Evolutionary conservation across 2,888 invertebrate species (phyloP), one percentile per base, ranked within the genome.

Genomic region (Brachyptera risi): DNA sequence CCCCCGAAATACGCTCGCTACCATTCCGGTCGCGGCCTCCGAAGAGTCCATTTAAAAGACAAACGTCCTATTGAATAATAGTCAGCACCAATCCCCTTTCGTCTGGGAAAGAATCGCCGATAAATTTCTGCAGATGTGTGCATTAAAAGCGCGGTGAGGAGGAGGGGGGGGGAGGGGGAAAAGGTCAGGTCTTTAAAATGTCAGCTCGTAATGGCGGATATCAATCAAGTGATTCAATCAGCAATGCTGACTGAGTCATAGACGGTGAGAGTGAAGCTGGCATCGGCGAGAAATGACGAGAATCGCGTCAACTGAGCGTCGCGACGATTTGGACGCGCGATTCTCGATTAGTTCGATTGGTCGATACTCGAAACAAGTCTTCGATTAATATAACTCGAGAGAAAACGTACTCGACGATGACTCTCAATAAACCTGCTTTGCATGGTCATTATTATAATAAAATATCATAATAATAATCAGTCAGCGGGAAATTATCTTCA

Each of bases 41-140:
- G 59, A 64, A 59, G 63, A 63, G 65, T 65, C 65, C 65, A 65
- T 65, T 65, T 65, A 63, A 63, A 65, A 65, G 65, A 65, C 65
- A 65, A 65, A 65, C 65, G 65, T 65, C 61, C 65, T 63, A 65
- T 64, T 65, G 65, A 65, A 65, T 65, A 65, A 65, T 65, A 65
- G 65, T 60, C 63, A 58, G 59, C 56, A 59, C 59, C 58, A 51
- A 50, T 47, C 59, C 56, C 40, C 59, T 49, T 56, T 64, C 63
- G 61, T 61, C 61, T 59, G 61, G 60, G 62, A 62, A 64, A 64
- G 64, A 64, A 64, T 64, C 62, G 40, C 60, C 64, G 64, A 64
- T 64, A 64, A 64, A 64, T 64, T 64, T 64, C 64, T 64, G 64
- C 64, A 62, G 70, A 68, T 68, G 67, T 68, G 69, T 69, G 68